A percentile compares a stretch with the other conserved stretches of the same genome.
Conservation (phyloP, 2,797 vertebrate genomes). For the Leptodactylus fallax region DNA sequence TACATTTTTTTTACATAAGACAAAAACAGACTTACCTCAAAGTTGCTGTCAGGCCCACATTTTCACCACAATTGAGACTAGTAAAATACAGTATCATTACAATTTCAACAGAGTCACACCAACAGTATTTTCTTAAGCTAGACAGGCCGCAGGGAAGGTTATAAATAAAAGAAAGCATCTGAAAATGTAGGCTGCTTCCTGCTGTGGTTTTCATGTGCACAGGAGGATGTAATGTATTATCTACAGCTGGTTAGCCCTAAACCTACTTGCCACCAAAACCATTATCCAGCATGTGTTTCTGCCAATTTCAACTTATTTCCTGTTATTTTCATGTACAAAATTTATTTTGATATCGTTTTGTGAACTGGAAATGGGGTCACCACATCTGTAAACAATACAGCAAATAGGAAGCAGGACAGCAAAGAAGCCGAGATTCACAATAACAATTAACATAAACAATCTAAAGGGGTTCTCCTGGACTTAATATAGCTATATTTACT, state of each 20-base stretch:
- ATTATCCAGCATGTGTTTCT: constrained; percentile 59
- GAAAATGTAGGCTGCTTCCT: constrained; percentile 75
- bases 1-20: background rate
- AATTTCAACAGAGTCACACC: constrained; percentile 73
- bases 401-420: background rate
- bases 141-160: constrained; percentile 73
- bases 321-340: constrained; percentile 44
- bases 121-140: constrained; percentile 68
- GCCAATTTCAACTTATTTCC: constrained; percentile 61
- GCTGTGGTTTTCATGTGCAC: constrained; percentile 70
- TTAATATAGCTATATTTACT: too few relatives aligned
- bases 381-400: background rate
- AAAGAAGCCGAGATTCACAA: background rate
- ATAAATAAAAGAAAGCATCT: constrained; percentile 78
- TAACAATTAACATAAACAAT: background rate
- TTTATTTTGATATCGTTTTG: constrained; percentile 42
- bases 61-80: constrained; percentile 73
- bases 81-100: constrained; percentile 78
- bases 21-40: constrained; percentile 31
- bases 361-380: constrained; percentile 41
- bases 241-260: constrained; percentile 46
- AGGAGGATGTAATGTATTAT: constrained; percentile 60
- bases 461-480: background rate
- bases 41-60: constrained; percentile 13
- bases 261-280: constrained; percentile 19